Evolutionary conservation across 2,113 vertebrate genomes (phyloP).

Genomic region (Seriola quinqueradiata): DNA sequence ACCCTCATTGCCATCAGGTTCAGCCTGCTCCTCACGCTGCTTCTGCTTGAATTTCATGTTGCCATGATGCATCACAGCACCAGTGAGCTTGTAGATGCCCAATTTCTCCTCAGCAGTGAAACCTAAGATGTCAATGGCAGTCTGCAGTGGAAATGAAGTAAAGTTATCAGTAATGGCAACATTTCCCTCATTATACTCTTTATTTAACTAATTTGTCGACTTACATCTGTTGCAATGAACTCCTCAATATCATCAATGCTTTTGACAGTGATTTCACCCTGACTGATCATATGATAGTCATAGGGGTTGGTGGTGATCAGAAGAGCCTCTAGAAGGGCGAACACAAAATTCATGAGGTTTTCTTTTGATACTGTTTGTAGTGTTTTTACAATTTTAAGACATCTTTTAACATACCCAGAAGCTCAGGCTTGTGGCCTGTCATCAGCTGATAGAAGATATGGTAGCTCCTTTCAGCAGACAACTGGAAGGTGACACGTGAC

Average conservation of each 20-base stretch:
- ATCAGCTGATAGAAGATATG: slow-evolving; percentile 84
- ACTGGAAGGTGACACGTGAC: slow-evolving; percentile 63
- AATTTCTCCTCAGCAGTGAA: too few relatives aligned
- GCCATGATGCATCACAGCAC: too few relatives aligned
- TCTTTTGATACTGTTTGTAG: too few relatives aligned
- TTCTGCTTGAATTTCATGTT: too few relatives aligned
- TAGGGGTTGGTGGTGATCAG: slow-evolving; percentile 81
- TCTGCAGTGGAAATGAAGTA: not conserved
- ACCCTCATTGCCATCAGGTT: too few relatives aligned
- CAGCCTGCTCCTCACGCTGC: too few relatives aligned
- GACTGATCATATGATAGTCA: slow-evolving; percentile 80
- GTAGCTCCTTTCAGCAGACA: slow-evolving; percentile 84
- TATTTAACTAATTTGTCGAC: not conserved
- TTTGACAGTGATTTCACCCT: slow-evolving; percentile 77
- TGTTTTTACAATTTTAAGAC: too few relatives aligned
- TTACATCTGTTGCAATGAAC: slow-evolving; percentile 67
- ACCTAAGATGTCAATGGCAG: too few relatives aligned
- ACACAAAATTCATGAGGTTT: too few relatives aligned
- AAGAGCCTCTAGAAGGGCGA: slow-evolving; percentile 74
- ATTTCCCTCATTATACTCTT: not conserved
- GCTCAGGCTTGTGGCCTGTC: slow-evolving; percentile 81
- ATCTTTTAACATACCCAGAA: slow-evolving; percentile 66
- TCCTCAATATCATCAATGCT: slow-evolving; percentile 77
- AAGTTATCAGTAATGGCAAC: not conserved
- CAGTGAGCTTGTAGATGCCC: too few relatives aligned